Evolutionary conservation across 1,140 invertebrate species (phyloP), one percentile per base, ranked within the genome.

Genomic region (Hyphantria cunea): DNA sequence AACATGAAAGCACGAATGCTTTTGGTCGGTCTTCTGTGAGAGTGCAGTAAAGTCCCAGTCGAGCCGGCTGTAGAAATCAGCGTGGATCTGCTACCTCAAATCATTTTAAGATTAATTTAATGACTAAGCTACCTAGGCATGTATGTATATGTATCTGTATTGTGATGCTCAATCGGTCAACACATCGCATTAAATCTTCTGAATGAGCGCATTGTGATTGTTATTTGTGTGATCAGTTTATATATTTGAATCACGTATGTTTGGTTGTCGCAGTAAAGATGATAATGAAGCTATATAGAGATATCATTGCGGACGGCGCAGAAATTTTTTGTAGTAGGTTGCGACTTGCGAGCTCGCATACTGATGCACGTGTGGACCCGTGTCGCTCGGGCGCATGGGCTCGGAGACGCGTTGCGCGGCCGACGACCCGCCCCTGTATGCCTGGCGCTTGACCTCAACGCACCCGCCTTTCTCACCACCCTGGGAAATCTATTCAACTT

Each of bases 401-500:
- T 25, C 17, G 17, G 2, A 25, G 17, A 25, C 67, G 63, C 44
- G 55, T 14, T 44, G 32, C 55, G 68, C 82, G 82, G 82, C 55
- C 79, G 83, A 83, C 82, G 83, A 86, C 83, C 80, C 73, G 70
- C 68, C 60, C 66, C 41, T 44, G 34, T 45, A 32, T 53, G 68
- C 56, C 54, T 79, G 81, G 74, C 77, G 75, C 42, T 82, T 84
- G 85, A 88, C 83, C 85, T 74, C 74, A 63, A 45, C 42, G 34
- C 47, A 39, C 48, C 50, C 49, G 48, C 48, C 10, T 11, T 37
- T 7, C 37, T 32, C 34, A 37, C 52, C 62, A 31, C 52, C 53
- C 53, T 44, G 47, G 62, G 56, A 42, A 60, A 60, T 50, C 56
- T 60, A 42, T 9, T 41, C 56, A 3, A 12, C 11, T 33, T 6